Evolutionary conservation across 2,113 vertebrate species (phyloP).

Genomic region (Caranx ignobilis): DNA sequence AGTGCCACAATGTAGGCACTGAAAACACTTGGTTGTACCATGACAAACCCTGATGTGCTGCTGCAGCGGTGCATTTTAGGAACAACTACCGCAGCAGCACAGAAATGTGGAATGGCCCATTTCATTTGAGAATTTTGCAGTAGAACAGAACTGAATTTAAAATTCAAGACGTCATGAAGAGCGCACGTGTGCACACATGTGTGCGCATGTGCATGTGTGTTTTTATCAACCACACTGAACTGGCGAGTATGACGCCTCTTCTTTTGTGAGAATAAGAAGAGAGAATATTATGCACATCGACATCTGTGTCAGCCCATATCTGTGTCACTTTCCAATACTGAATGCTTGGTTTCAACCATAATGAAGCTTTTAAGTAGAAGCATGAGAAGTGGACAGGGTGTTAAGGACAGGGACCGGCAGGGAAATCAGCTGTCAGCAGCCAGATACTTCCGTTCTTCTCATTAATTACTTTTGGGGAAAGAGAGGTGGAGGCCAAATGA

Average conservation of each 20-base stretch:
- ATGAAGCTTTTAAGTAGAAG: conserved; percentile 77
- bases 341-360: conserved; percentile 67
- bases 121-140: not conserved
- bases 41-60: too few species aligned
- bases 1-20: too few species aligned
- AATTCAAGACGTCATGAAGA: not conserved
- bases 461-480: conserved; percentile 80
- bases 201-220: not conserved
- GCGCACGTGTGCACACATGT: not conserved
- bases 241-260: not conserved
- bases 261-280: conserved; percentile 13
- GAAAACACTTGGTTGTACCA: too few species aligned
- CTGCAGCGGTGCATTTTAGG: not conserved
- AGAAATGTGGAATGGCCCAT: not conserved
- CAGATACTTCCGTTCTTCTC: conserved; percentile 76
- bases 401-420: conserved; percentile 68
- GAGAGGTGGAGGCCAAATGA: conserved; percentile 76
- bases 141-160: not conserved
- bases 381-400: conserved; percentile 64
- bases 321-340: conserved; percentile 51
- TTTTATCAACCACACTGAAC: not conserved
- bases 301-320: conserved; percentile 37
- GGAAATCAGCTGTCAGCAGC: conserved; percentile 80
- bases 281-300: conserved; percentile 32
- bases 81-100: not conserved